Base-by-base conservation (phyloP, 1,140 invertebrate genomes). In the Maconellicoccus hirsutus region DNA sequence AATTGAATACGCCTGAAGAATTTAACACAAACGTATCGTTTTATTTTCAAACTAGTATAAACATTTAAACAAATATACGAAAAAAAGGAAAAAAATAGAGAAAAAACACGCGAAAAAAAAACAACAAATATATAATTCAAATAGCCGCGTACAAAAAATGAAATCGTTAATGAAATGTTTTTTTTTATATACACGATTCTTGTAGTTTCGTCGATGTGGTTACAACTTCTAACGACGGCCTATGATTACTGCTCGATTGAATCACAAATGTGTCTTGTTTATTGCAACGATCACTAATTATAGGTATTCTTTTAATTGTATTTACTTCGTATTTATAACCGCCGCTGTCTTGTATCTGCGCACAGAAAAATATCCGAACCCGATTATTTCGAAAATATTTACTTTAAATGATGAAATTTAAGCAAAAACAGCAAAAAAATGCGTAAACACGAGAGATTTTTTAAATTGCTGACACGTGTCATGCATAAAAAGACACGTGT, bases 211-310 rank as follows among this genome's bases (percentile, higher is more conserved):
- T 66, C 25, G 61, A 66, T 16, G 61, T 25, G 10, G 61, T 66
- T 66, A 66, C 61, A 10, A 66, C 61, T 25, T 66, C 61, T 12
- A 26, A 19, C 61, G 61, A 66, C 61, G 25, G 25, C 25, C 61
- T 66, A 26, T 66, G 61, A 25, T 66, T 66, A 26, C 21, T 25
- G 8, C 25, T 66, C 10, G 61, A 66, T 66, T 66, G 61, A 26
- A 66, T 66, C 22, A 66, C 61, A 26, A 66, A 66, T 26, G 61
- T 66, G 25, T 66, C 61, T 26, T 66, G 61, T 66, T 66, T 66
- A 22, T n/a, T 59, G 25, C 42, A 52, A 52, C 22, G 61, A 66
- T 66, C 61, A 66, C 61, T 23, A 3, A 25, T 10, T 16, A 66
- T 8, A 2, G 61, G 22, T 66, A 52, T 16, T 52, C 42, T 52